phyloP scores from a whole-genome alignment of 2,113 vertebrate species.

The Alexandromys fortis region DNA sequence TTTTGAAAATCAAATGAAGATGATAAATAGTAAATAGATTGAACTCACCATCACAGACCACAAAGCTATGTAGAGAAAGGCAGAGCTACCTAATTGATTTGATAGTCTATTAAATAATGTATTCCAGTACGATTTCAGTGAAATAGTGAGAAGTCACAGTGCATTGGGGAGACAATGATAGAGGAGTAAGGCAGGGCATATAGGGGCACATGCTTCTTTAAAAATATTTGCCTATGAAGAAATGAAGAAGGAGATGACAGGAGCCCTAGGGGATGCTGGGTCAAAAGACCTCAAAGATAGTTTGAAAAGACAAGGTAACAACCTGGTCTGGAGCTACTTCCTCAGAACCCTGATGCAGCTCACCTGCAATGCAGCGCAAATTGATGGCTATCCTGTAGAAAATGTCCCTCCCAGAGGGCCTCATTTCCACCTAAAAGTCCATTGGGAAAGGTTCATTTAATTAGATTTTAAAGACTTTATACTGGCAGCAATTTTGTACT shows the following conservation, averaged over 20 bases:
- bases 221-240: conserved; percentile 19
- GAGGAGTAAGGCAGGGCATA: background rate
- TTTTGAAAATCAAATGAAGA: background rate
- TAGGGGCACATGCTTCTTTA: background rate
- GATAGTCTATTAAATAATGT: background rate
- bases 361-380: background rate
- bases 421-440: conserved; percentile 52
- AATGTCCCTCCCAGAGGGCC: background rate
- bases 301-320: conserved; percentile 19
- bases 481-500: conserved; percentile 56
- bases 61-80: background rate
- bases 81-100: background rate
- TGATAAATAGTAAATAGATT: background rate
- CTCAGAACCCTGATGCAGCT: background rate
- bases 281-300: conserved; percentile 9
- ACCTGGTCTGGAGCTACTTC: background rate
- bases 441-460: conserved; percentile 24
- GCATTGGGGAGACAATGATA: background rate
- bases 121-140: background rate
- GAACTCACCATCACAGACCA: background rate
- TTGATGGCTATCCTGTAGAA: conserved; percentile 1
- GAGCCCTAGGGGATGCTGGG: background rate
- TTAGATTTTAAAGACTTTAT: conserved; percentile 58
- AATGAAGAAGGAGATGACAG: background rate
- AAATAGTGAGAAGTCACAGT: background rate